Conservation (phyloP, 2,888 invertebrate species). For the Hydroisotoma schaefferi region DNA sequence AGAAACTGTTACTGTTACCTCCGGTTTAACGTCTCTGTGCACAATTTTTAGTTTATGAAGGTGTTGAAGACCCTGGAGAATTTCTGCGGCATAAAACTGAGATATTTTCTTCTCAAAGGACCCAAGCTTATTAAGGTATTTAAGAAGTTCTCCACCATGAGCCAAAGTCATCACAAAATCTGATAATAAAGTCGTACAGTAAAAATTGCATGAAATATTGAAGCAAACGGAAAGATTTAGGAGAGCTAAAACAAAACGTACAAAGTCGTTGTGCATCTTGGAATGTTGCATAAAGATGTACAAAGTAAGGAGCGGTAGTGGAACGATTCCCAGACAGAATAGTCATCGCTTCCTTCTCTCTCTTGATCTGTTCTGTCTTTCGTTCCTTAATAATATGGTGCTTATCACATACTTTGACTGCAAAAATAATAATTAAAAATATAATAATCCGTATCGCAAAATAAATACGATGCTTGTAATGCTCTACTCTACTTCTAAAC, state of each 20-base stretch:
- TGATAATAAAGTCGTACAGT: constrained; percentile 50
- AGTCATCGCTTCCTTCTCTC: constrained; percentile 92
- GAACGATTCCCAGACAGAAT: constrained; percentile 64
- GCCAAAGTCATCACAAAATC: constrained; percentile 94
- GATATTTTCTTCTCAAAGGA: constrained; percentile 85
- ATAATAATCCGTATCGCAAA: not conserved
- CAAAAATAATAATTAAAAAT: constrained; percentile 50
- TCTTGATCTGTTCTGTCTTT: constrained; percentile 85
- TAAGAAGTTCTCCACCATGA: constrained; percentile 88
- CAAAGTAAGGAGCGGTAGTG: constrained; percentile 76
- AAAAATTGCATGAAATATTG: too few relatives aligned
- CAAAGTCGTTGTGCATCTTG: constrained; percentile 86
- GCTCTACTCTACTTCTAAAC: constrained; percentile 52
- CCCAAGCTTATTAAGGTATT: constrained; percentile 85
- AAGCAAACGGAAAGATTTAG: not conserved
- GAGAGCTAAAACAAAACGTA: constrained; percentile 53
- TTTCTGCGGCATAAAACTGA: constrained; percentile 90
- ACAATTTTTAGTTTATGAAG: constrained; percentile 84
- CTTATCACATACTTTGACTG: constrained; percentile 98
- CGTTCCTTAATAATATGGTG: constrained; percentile 86
- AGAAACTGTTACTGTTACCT: too few relatives aligned
- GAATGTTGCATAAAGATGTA: constrained; percentile 92
- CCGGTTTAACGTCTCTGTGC: constrained; percentile 72
- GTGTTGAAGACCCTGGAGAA: constrained; percentile 85
- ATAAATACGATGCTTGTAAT: not conserved